These are phyloP conservation scores for Saturnia pavonia DNA, from an alignment of 2,888 invertebrate genomes.

Conservation along the genomic window DNA sequence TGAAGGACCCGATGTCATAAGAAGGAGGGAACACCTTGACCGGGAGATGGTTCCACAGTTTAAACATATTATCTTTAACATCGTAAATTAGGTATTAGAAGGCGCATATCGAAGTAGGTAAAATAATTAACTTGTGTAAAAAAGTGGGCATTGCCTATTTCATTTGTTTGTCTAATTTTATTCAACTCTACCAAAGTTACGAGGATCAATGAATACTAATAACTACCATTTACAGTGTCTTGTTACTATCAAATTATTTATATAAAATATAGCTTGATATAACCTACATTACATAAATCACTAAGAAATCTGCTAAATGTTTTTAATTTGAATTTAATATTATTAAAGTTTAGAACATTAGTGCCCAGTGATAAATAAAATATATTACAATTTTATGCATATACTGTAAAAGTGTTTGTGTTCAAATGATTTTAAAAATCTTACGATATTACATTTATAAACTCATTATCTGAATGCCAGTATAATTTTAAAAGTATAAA, in stretches of 20 bases:
- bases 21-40: no score
- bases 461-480: background rate
- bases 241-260: no score
- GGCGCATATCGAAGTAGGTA: background rate
- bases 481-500: background rate
- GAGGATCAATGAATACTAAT: background rate
- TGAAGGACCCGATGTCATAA: no score
- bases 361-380: background rate
- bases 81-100: background rate
- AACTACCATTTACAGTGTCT: background rate
- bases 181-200: background rate
- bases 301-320: background rate
- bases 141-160: background rate
- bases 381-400: background rate
- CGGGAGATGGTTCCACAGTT: no score
- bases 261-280: background rate
- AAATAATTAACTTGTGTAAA: conserved; percentile 2
- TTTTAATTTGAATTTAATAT: background rate
- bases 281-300: background rate
- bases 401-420: background rate
- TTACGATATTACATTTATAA: background rate
- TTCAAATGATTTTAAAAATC: background rate
- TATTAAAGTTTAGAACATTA: background rate
- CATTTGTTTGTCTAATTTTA: background rate
- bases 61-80: no score